Conservation (phyloP, 2,888 invertebrate genomes). For the Cyrtodaria siliqua region DNA sequence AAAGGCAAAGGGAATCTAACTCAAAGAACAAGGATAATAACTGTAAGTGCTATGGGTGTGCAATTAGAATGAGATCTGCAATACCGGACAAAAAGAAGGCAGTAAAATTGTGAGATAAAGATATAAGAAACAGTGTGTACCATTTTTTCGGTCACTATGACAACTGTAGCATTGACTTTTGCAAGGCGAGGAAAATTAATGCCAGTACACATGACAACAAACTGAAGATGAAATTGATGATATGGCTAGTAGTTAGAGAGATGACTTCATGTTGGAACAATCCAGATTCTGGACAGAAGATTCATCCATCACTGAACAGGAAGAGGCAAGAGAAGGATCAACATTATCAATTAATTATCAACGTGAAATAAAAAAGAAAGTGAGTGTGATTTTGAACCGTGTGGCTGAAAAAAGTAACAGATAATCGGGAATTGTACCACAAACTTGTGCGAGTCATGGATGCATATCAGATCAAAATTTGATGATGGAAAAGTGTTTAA, state of each 20-base stretch:
- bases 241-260: too few species aligned
- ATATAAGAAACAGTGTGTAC: slow-evolving; percentile 34
- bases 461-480: slow-evolving; percentile 59
- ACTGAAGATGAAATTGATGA: too few species aligned
- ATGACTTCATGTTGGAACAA: neutral
- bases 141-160: slow-evolving; percentile 32
- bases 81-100: slow-evolving; percentile 7
- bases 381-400: slow-evolving; percentile 13
- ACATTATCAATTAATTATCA: neutral
- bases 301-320: slow-evolving; percentile 19
- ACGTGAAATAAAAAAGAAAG: slow-evolving; percentile 15
- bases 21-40: slow-evolving; percentile 22
- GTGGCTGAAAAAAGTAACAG: slow-evolving; percentile 14
- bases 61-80: slow-evolving; percentile 42
- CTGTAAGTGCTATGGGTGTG: slow-evolving; percentile 32
- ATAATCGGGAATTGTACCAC: slow-evolving; percentile 34
- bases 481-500: slow-evolving; percentile 60
- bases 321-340: slow-evolving; percentile 6
- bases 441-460: slow-evolving; percentile 27
- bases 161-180: slow-evolving; percentile 6
- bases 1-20: slow-evolving; percentile 28
- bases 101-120: neutral
- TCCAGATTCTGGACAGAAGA: slow-evolving; percentile 22
- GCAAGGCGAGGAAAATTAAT: neutral
- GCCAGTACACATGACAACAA: neutral